Evolutionary conservation across 2,113 vertebrate species (phyloP), one percentile per base, ranked within the genome.

Genomic region (Elanoides forficatus): DNA sequence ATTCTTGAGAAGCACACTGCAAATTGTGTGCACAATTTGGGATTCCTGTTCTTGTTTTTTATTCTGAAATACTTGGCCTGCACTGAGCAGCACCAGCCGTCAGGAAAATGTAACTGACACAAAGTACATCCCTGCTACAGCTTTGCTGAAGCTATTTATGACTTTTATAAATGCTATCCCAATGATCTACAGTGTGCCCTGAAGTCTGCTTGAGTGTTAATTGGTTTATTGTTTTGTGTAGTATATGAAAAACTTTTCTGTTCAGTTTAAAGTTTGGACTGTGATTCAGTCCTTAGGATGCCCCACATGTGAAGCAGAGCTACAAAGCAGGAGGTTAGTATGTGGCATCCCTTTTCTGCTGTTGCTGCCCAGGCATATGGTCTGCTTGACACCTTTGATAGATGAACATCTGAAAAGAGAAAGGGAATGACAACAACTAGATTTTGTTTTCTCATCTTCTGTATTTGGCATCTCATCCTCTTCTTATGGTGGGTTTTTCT

Each of bases 131-230:
- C 80, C 68, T 81, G 36, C 50, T 70, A 43, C 45, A 22, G 38
- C 42, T 93, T 87, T 86, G 38, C 65, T 78, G 65, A 71, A 74
- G 55, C 55, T 67, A 3, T 78, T 74, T 63, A 45, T 55, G 73
- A 59, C 73, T 88, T 56, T 5, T 58, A 15, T 43, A 60, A 78
- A 30, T 87, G 34, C 25, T 53, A 2, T 29, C 47, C 38, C 47
- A n/a, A 30, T 55, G 56, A 67, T n/a, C 40, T 68, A 7, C 14
- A 17, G 18, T 12, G 53, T 55, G n/a, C 42, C 45, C 50, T 55
- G 50, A 74, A 1, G 1, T 40, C 65, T 84, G n/a, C 42, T 67
- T 0, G 0, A 55, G 43, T n/a, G 40, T 79, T 87, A 59, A 59
- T 63, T 59, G 43, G 15, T 71, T 70, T 23, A n/a, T 85, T 92